Evolutionary conservation across 2,888 invertebrate genomes (phyloP).

Genomic region (Diplazon laetatorius): DNA sequence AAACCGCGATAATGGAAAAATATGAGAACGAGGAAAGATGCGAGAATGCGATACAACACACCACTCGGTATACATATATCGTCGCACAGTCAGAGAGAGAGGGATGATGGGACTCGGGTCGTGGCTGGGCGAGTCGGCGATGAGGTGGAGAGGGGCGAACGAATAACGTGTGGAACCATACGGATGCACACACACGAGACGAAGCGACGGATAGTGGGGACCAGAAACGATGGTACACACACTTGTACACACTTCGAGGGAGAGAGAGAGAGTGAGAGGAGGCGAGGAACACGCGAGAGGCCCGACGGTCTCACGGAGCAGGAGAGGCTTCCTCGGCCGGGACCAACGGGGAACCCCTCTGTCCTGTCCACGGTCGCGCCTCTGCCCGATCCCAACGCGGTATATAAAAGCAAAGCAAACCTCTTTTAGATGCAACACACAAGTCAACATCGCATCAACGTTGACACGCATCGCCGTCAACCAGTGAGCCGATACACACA

Average conservation of each 20-base stretch:
- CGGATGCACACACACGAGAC: constrained; percentile 9
- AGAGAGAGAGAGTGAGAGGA: constrained; percentile 26
- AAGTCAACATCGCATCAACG: constrained; percentile 77
- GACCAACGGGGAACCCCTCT: constrained; percentile 65
- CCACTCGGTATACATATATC: too few relatives aligned
- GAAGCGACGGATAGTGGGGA: constrained; percentile 50
- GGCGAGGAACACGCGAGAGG: constrained; percentile 27
- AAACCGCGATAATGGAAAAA: too few relatives aligned
- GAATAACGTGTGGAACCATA: constrained; percentile 47
- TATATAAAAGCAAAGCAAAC: constrained; percentile 82
- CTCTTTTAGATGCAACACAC: constrained; percentile 82
- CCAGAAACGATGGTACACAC: constrained; percentile 25
- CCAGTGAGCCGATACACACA: constrained; percentile 19
- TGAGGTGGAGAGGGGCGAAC: constrained; percentile 52
- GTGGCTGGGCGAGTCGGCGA: constrained; percentile 12
- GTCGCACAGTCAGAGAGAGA: constrained; percentile 48
- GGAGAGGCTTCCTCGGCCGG: constrained; percentile 46
- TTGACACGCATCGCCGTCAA: constrained; percentile 60
- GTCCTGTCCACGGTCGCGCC: constrained; percentile 63
- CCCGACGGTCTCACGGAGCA: constrained; percentile 14
- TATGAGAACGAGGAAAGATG: too few relatives aligned
- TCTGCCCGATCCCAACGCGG: constrained; percentile 71
- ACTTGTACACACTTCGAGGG: constrained; percentile 56
- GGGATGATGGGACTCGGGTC: constrained; percentile 46
- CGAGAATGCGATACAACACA: too few relatives aligned